phyloP scores from a whole-genome alignment of 2,797 vertebrate species.

The Neosilurus hyrtlii region DNA sequence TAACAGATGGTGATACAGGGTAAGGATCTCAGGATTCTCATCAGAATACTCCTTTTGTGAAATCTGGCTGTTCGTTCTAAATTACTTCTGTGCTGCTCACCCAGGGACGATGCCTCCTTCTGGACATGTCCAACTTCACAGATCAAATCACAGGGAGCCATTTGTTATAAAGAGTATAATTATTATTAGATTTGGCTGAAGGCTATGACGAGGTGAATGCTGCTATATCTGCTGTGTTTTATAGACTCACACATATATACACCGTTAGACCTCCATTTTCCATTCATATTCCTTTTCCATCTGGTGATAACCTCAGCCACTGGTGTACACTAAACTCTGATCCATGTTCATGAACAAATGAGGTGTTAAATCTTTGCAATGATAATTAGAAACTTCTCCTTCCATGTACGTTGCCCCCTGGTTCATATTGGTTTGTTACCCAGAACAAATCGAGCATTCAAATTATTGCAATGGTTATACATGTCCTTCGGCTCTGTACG shows the following conservation, averaged over 20 bases:
- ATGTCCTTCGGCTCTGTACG: conserved; percentile 19
- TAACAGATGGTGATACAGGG: conserved; percentile 12
- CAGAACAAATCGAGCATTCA: conserved; percentile 29
- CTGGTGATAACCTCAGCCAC: conserved; percentile 12
- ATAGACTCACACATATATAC: neutral
- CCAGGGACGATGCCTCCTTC: conserved; percentile 1
- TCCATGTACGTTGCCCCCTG: conserved; percentile 2
- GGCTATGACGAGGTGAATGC: neutral
- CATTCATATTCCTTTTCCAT: neutral
- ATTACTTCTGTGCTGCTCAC: conserved; percentile 1
- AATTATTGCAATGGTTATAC: neutral
- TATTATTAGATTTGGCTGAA: neutral
- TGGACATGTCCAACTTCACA: neutral
- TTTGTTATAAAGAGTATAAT: conserved; percentile 26
- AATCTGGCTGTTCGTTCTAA: neutral
- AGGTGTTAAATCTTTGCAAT: conserved; percentile 25
- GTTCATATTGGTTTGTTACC: conserved; percentile 24
- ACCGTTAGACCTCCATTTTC: neutral
- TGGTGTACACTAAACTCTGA: conserved; percentile 1
- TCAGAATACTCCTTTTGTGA: conserved; percentile 6
- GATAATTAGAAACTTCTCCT: conserved; percentile 9
- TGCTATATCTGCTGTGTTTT: conserved; percentile 10
- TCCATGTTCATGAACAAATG: conserved; percentile 28
- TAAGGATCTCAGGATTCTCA: neutral
- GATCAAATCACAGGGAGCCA: conserved; percentile 9